Conservation (phyloP, 1,140 invertebrate species). For the Trichoplusia ni region DNA sequence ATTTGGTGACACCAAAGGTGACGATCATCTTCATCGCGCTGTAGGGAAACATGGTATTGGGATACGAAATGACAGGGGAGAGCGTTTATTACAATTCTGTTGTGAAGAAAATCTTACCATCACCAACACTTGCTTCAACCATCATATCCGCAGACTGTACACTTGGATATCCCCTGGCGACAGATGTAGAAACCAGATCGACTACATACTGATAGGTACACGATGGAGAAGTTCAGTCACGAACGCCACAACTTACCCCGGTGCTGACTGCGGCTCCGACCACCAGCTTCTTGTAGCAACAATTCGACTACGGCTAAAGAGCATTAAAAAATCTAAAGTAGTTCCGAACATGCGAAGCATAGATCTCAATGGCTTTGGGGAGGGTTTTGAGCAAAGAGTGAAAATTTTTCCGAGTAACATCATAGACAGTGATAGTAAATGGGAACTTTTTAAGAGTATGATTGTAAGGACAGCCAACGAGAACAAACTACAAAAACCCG, state of each 20-base stretch:
- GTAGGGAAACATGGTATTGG: neutral
- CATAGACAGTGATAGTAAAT: no score
- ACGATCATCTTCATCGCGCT: neutral
- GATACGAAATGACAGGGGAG: neutral
- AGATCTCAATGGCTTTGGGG: no score
- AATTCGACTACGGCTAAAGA: neutral
- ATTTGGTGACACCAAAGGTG: neutral
- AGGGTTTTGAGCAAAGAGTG: no score
- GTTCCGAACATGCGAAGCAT: no score
- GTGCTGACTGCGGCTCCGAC: neutral
- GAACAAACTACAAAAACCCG: no score
- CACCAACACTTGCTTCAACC: constrained; percentile 16
- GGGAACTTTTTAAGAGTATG: no score
- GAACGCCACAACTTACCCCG: neutral
- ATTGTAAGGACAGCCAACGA: no score
- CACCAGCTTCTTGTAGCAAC: neutral
- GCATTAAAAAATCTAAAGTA: no score
- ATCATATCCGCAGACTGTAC: constrained; percentile 20
- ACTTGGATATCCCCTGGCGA: constrained; percentile 27
- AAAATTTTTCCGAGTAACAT: no score
- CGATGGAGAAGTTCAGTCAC: neutral
- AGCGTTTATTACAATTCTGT: neutral
- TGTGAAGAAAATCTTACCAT: neutral
- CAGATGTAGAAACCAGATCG: constrained; percentile 27
- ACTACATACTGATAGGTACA: constrained; percentile 24